Evolutionary conservation across 1,140 invertebrate species (phyloP), one percentile per base, ranked within the genome.

Genomic region (Campoletis sonorensis): DNA sequence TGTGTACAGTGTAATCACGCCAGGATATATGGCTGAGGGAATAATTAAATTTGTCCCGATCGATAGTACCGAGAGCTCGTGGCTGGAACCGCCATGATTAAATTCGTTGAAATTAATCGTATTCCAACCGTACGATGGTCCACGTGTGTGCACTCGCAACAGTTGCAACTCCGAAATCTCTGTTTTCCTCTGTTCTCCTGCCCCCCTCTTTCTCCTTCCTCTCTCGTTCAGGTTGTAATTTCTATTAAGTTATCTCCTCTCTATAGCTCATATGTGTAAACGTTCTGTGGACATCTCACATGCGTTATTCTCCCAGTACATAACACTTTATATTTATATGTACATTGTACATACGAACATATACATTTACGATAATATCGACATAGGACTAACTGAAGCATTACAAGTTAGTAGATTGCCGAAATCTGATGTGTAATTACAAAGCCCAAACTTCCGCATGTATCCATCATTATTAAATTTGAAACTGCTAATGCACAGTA

Each of bases 81-180:
- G 49, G 16, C n/a, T 30, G 54, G 73, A n/a, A 77, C 26, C 73
- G 30, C 73, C 51, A 77, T 77, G 73, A 77, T 77, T 77, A 77
- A 77, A 77, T 77, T 77, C 61, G 73, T 77, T 30, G 73, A 54
- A 77, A 77, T 77, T 77, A 77, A 77, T 77, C 73, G 73, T 77
- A 77, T 77, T 77, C 51, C 73, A 40, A 4, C 27, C 51, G 51
- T 30, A 16, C 16, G 27, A 61, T 15, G 26, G 73, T 61, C 37
- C 73, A 37, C 54, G 26, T 54, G 33, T 54, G 30, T 77, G 23
- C 21, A 27, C 30, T 70, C 30, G 67, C 67, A 70, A 23, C 73
- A 77, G 51, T 77, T n/a, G 73, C 27, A 58, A 61, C 27, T 61
- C 37, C 7, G n/a, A 30, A 77, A 30, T 54, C 30, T 77, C 49